These are phyloP conservation scores for Pyrrhia umbra DNA, from an alignment of 2,888 invertebrate species.

Conservation along the genomic window DNA sequence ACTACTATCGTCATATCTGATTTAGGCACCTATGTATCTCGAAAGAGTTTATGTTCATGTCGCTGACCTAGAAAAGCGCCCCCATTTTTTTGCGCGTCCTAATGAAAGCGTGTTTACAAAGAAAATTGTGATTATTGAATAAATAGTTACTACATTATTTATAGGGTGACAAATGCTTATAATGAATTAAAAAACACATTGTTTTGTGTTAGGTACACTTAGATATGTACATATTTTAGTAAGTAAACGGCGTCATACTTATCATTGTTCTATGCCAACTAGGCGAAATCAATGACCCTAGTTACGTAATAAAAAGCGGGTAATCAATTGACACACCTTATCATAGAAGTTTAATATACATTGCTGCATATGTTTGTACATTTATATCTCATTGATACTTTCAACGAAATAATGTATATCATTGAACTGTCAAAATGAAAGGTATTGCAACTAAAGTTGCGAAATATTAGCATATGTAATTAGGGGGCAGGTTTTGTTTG, in stretches of 20 bases:
- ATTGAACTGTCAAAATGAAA: no score
- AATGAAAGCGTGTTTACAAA: slow-evolving; percentile 2
- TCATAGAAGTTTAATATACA: no score
- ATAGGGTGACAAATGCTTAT: slow-evolving; percentile 1
- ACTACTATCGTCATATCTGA: slow-evolving; percentile 41
- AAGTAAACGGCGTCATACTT: background rate
- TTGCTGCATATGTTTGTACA: no score
- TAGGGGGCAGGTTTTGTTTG: no score
- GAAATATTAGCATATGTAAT: no score
- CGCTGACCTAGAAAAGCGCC: slow-evolving; percentile 19
- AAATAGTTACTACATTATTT: background rate
- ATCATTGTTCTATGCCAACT: background rate
- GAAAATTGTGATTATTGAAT: slow-evolving; percentile 12
- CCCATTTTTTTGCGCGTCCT: slow-evolving; percentile 11
- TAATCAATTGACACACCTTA: no score
- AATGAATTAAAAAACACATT: background rate
- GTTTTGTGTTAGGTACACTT: background rate
- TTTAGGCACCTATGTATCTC: slow-evolving; percentile 12
- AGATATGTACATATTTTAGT: background rate
- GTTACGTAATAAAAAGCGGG: no score
- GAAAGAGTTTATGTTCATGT: slow-evolving; percentile 10
- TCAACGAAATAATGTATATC: no score
- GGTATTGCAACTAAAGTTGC: no score
- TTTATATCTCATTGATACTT: no score
- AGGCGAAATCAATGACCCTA: background rate